Conservation (phyloP, 2,113 vertebrate genomes). For the Triplophysa siluroides region DNA sequence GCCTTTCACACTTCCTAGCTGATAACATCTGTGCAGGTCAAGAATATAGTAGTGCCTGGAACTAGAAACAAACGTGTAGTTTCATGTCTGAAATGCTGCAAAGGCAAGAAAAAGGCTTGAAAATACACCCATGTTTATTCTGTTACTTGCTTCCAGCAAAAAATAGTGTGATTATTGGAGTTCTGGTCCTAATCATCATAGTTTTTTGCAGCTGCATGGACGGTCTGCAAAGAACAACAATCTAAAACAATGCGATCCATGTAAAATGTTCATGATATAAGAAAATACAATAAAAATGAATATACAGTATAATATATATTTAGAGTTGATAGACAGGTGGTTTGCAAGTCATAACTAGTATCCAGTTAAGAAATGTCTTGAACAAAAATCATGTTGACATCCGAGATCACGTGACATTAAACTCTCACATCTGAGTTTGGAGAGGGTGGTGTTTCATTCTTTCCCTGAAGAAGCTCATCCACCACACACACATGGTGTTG, state of each 20-base stretch:
- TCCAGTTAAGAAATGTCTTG: background rate
- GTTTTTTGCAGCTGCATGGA: constrained; percentile 2
- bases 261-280: no score
- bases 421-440: background rate
- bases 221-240: background rate
- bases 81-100: background rate
- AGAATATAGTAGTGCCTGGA: background rate
- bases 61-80: background rate
- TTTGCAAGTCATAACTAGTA: background rate
- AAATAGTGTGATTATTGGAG: background rate
- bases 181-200: constrained; percentile 14
- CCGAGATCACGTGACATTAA: background rate
- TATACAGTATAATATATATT: background rate
- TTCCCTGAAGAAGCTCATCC: constrained; percentile 8
- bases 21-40: background rate
- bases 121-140: background rate
- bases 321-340: background rate
- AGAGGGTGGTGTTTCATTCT: constrained; percentile 48
- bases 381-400: background rate
- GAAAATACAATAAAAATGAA: no score
- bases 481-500: constrained; percentile 7
- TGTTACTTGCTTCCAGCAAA: background rate
- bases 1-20: background rate
- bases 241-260: no score
- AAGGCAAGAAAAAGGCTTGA: background rate